phyloP scores from a whole-genome alignment of 2,888 invertebrate genomes.

The Aphidius colemani region DNA sequence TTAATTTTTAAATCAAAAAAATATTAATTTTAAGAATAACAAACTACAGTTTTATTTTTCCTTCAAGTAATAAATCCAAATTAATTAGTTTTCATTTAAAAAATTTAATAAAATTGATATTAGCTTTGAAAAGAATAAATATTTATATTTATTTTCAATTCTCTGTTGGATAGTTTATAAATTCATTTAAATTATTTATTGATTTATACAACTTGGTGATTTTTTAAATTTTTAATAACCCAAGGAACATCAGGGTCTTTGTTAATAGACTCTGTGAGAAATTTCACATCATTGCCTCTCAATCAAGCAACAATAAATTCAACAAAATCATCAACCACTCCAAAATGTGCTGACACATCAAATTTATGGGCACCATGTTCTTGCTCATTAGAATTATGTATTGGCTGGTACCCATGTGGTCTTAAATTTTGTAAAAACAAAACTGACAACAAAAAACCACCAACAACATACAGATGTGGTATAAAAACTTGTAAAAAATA shows the following conservation, averaged over 20 bases:
- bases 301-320: slow-evolving; percentile 49
- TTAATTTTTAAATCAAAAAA: no score
- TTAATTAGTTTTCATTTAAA: no score
- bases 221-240: slow-evolving; percentile 29
- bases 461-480: slow-evolving; percentile 83
- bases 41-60: no score
- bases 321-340: slow-evolving; percentile 45
- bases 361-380: slow-evolving; percentile 77
- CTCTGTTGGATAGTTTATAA: no score
- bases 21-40: no score
- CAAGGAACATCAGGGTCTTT: slow-evolving; percentile 74
- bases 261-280: slow-evolving; percentile 73
- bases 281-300: slow-evolving; percentile 68
- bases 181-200: no score
- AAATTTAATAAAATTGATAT: no score
- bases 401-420: slow-evolving; percentile 96
- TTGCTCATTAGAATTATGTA: slow-evolving; percentile 85
- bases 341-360: slow-evolving; percentile 70
- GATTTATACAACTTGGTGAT: no score
- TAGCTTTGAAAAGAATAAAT: background rate
- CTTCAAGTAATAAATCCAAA: no score
- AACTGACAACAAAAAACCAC: slow-evolving; percentile 69
- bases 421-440: slow-evolving; percentile 92
- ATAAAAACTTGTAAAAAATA: slow-evolving; percentile 94
- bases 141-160: background rate